phyloP scores from a whole-genome alignment of 2,888 invertebrate genomes.

The Incurvaria masculella region DNA sequence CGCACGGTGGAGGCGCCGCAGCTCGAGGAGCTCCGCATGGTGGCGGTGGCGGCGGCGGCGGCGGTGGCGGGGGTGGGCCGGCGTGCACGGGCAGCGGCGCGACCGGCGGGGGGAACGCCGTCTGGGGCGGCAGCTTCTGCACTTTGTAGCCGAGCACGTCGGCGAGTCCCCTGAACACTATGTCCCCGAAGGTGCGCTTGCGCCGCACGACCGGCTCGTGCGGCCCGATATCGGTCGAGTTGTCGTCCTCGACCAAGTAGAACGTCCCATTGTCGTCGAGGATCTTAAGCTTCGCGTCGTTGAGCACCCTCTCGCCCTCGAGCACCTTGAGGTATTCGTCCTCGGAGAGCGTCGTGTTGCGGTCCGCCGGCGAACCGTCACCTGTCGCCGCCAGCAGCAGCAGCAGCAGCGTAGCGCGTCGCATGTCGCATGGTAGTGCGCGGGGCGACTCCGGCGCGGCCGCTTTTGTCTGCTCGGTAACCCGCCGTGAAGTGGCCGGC shows the following conservation, averaged over 20 bases:
- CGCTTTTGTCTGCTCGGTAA: constrained; percentile 31
- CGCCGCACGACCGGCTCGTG: constrained; percentile 41
- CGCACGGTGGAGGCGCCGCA: constrained; percentile 19
- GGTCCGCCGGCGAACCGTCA: constrained; percentile 18
- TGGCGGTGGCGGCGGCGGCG: constrained; percentile 23
- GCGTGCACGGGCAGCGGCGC: constrained; percentile 43
- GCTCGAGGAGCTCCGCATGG: constrained; percentile 17
- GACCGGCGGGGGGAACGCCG: constrained; percentile 41
- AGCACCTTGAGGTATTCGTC: constrained; percentile 1
- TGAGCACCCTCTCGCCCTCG: neutral
- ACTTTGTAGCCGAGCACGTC: constrained; percentile 48
- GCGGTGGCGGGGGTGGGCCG: constrained; percentile 22
- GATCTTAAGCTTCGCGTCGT: constrained; percentile 1
- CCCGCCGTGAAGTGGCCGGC: constrained; percentile 14
- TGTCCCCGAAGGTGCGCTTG: constrained; percentile 49
- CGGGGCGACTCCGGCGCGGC: constrained; percentile 33
- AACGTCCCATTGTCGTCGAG: constrained; percentile 13
- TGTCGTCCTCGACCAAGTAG: constrained; percentile 21
- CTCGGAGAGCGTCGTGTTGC: constrained; percentile 6
- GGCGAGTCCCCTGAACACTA: constrained; percentile 50
- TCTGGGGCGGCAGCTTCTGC: constrained; percentile 34
- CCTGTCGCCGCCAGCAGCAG: constrained; percentile 17
- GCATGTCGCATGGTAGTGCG: constrained; percentile 43
- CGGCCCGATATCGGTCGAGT: constrained; percentile 21
- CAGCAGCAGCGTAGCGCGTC: constrained; percentile 29